Conservation (phyloP, 2,113 vertebrate genomes). For the Ibidorhyncha struthersii region DNA sequence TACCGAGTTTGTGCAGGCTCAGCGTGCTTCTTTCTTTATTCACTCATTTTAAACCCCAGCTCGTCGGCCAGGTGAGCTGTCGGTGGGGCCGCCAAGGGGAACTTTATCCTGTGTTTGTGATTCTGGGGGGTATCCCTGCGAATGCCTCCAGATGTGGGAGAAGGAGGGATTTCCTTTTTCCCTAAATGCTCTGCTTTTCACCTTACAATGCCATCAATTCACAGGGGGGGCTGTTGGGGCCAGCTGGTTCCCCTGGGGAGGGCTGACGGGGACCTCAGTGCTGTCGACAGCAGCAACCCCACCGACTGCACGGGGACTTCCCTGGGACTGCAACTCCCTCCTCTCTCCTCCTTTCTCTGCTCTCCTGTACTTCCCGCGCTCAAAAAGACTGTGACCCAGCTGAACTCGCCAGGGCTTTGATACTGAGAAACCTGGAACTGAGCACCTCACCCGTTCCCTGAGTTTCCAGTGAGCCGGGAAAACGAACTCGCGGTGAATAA, state of each 20-base stretch:
- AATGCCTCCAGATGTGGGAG: fast-evolving
- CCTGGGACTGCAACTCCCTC: neutral
- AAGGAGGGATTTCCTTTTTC: neutral
- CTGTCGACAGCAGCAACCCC: neutral
- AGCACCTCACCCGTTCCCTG: neutral
- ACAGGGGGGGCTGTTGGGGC: neutral
- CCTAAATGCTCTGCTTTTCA: neutral
- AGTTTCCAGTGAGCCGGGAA: neutral
- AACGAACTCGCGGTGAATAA: neutral
- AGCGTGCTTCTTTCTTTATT: neutral
- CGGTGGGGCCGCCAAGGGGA: neutral
- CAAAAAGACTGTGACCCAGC: neutral
- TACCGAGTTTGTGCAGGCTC: neutral
- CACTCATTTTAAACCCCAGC: neutral
- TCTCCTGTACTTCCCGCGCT: neutral
- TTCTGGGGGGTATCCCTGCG: neutral
- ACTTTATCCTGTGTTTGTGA: neutral
- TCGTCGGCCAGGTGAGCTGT: neutral
- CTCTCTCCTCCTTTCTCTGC: neutral
- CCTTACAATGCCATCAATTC: neutral
- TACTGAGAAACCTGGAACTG: neutral
- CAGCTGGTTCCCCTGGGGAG: neutral
- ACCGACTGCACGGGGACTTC: fast-evolving
- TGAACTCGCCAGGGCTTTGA: neutral
- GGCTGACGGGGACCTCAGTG: neutral